Conservation (phyloP, 2,888 invertebrate species). For the Latrodectus hesperus region DNA sequence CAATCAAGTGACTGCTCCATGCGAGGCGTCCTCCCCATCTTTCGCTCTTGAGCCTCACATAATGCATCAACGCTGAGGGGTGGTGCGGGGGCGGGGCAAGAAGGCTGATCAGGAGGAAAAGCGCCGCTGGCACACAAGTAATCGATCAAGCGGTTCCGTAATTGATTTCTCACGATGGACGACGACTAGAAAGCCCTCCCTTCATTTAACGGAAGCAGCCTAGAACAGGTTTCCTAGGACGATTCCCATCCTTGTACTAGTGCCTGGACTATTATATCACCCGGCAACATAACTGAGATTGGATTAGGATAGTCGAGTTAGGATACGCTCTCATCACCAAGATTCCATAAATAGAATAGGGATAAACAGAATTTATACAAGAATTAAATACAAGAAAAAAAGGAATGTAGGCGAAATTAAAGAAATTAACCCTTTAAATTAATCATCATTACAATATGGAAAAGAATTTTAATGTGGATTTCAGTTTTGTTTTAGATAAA, state of each 20-base stretch:
- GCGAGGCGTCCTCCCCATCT: background rate
- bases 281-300: too few species aligned
- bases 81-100: background rate
- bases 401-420: too few species aligned
- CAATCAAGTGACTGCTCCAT: slow-evolving; percentile 2
- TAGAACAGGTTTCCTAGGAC: background rate
- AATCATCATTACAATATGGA: too few species aligned
- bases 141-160: slow-evolving; percentile 1
- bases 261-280: too few species aligned
- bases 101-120: background rate
- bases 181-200: background rate
- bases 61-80: background rate
- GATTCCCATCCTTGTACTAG: background rate
- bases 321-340: too few species aligned
- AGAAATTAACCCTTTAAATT: too few species aligned
- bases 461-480: too few species aligned
- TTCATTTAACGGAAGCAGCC: background rate
- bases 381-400: too few species aligned
- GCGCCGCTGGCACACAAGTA: background rate
- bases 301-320: too few species aligned
- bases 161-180: background rate
- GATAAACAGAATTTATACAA: too few species aligned
- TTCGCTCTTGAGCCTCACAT: background rate
- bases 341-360: too few species aligned
- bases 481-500: too few species aligned